These are phyloP conservation scores for Mythimna pallens DNA, from an alignment of 2,888 invertebrate genomes.

Conservation along the genomic window DNA sequence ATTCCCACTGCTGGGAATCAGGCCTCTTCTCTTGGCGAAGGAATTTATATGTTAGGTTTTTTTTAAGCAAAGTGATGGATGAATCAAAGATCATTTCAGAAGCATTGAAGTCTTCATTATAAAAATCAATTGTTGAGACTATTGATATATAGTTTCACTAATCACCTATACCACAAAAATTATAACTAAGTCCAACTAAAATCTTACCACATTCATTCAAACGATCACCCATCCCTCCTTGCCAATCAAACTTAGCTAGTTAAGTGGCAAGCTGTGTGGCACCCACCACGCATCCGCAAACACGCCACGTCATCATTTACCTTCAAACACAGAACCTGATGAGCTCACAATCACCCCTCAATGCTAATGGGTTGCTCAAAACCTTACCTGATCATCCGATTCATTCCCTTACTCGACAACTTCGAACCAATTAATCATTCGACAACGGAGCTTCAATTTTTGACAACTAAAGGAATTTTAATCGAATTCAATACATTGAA, in stretches of 20 bases:
- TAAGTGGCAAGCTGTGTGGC: constrained; percentile 51
- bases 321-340: constrained; percentile 65
- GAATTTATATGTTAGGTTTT: too few species aligned
- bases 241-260: constrained; percentile 33
- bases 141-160: not conserved
- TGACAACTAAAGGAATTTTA: constrained; percentile 72
- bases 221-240: not conserved
- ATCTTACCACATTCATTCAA: constrained; percentile 10
- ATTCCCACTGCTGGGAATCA: too few species aligned
- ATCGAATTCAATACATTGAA: constrained; percentile 66
- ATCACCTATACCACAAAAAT: not conserved
- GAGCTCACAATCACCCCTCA: constrained; percentile 71
- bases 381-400: constrained; percentile 66
- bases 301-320: constrained; percentile 74
- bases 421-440: constrained; percentile 78
- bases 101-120: too few species aligned
- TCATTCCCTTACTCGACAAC: constrained; percentile 68
- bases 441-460: constrained; percentile 68
- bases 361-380: constrained; percentile 75
- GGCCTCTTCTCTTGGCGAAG: too few species aligned
- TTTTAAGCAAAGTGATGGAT: too few species aligned
- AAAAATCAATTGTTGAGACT: too few species aligned
- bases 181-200: not conserved
- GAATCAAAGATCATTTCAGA: too few species aligned
- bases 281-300: constrained; percentile 55